Evolutionary conservation across 2,797 vertebrate species (phyloP).

Genomic region (Lagorchestes hirsutus): DNA sequence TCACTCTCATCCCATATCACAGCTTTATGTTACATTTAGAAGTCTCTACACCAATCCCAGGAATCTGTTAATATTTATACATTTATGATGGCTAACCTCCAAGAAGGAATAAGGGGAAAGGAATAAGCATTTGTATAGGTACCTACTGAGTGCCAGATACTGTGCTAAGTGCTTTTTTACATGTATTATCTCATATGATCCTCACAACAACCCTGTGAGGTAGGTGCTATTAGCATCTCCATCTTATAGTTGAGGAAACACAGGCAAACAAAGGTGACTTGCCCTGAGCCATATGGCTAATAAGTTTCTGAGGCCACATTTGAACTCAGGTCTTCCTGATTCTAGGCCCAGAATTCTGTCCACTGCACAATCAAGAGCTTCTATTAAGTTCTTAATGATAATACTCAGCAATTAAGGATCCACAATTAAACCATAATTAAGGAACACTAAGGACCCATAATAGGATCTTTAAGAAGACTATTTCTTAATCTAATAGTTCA

Average conservation of each 20-base stretch:
- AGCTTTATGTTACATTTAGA: neutral
- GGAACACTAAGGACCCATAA: too few species aligned
- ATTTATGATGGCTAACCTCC: neutral
- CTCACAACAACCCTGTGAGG: neutral
- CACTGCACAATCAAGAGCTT: neutral
- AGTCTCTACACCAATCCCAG: neutral
- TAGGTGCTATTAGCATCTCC: too few species aligned
- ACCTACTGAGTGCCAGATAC: neutral
- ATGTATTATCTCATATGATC: neutral
- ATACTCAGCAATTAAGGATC: neutral
- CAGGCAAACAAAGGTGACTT: neutral
- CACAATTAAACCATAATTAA: neutral
- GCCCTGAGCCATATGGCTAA: neutral
- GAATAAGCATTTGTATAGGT: neutral
- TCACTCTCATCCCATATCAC: neutral
- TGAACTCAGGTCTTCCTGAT: neutral
- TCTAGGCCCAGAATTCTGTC: neutral
- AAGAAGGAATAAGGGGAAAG: neutral
- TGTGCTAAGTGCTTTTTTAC: neutral
- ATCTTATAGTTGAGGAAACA: neutral
- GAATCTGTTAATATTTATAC: neutral
- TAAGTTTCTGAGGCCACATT: neutral
- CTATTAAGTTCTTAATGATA: neutral
- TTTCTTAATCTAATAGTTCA: neutral
- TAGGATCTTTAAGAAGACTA: neutral